Conservation (phyloP, 2,888 invertebrate genomes). For the Gisinianus flammeolus region DNA sequence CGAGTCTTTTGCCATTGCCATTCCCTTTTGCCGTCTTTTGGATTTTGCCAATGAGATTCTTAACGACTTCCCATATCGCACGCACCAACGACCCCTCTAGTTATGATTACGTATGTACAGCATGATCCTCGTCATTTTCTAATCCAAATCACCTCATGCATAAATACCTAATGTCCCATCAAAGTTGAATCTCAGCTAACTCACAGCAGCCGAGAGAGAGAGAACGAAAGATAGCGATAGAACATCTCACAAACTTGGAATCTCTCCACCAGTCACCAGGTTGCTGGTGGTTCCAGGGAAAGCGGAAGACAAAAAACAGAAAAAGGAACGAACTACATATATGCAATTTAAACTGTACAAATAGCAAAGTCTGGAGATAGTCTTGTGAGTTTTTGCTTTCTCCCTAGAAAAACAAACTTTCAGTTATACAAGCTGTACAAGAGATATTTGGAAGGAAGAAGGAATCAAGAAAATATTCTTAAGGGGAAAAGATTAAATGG, state of each 20-base stretch:
- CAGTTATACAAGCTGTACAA: not conserved
- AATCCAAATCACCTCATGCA: conserved; percentile 34
- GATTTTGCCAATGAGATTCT: conserved; percentile 38
- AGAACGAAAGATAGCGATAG: not conserved
- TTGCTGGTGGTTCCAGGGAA: too few relatives aligned
- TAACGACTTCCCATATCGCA: conserved; percentile 36
- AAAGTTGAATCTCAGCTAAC: conserved; percentile 14
- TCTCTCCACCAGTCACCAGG: too few relatives aligned
- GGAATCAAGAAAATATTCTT: not conserved
- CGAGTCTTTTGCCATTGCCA: not conserved
- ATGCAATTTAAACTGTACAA: too few relatives aligned
- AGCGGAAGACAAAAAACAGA: too few relatives aligned
- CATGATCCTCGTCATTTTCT: conserved; percentile 9
- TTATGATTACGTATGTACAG: conserved; percentile 18
- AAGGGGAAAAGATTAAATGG: too few relatives aligned
- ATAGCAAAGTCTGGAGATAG: not conserved
- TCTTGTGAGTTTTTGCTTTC: not conserved
- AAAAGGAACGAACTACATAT: too few relatives aligned
- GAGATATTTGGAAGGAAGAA: not conserved
- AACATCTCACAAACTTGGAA: not conserved
- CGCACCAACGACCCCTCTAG: conserved; percentile 32
- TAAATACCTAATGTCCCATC: conserved; percentile 32
- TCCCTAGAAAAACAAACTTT: too few relatives aligned
- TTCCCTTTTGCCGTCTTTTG: not conserved
- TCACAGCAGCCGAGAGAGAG: not conserved